Conservation (phyloP, 2,888 invertebrate species). For the Drosophila algonquin region DNA sequence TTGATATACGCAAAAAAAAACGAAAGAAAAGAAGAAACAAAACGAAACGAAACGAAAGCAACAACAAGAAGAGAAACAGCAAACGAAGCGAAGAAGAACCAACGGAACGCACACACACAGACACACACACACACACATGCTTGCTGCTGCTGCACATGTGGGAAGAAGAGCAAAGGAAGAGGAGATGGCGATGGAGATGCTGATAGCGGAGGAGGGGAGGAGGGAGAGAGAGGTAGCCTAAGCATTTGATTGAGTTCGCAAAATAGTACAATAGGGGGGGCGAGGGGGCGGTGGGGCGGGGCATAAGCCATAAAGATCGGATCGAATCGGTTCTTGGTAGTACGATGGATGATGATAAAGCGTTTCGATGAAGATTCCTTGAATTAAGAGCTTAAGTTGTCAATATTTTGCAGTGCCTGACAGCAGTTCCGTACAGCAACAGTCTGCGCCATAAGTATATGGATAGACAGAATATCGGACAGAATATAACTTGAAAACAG, state of each 20-base stretch:
- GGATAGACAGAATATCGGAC: too few relatives aligned
- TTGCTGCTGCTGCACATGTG: conserved; percentile 40
- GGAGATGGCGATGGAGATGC: not conserved
- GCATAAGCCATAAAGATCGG: too few relatives aligned
- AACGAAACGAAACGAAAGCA: conserved; percentile 15
- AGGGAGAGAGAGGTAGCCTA: conserved; percentile 37
- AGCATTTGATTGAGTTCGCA: conserved; percentile 68
- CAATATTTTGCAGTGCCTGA: too few relatives aligned
- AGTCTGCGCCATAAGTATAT: too few relatives aligned
- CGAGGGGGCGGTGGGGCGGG: too few relatives aligned
- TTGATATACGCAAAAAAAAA: conserved; percentile 72
- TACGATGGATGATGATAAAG: not conserved
- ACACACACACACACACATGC: conserved; percentile 38
- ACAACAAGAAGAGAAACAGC: conserved; percentile 36
- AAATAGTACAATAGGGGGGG: conserved; percentile 50
- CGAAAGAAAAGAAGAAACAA: conserved; percentile 44
- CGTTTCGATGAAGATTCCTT: not conserved
- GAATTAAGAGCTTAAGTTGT: not conserved
- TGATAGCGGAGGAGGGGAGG: conserved; percentile 13
- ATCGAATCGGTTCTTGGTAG: not conserved
- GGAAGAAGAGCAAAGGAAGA: conserved; percentile 1
- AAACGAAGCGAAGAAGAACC: conserved; percentile 41
- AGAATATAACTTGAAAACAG: too few relatives aligned
- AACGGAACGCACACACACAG: conserved; percentile 60
- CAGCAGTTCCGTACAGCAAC: too few relatives aligned